Evolutionary conservation across 1,140 invertebrate species (phyloP), one percentile per base, ranked within the genome.

Genomic region (Tachypleus tridentatus): DNA sequence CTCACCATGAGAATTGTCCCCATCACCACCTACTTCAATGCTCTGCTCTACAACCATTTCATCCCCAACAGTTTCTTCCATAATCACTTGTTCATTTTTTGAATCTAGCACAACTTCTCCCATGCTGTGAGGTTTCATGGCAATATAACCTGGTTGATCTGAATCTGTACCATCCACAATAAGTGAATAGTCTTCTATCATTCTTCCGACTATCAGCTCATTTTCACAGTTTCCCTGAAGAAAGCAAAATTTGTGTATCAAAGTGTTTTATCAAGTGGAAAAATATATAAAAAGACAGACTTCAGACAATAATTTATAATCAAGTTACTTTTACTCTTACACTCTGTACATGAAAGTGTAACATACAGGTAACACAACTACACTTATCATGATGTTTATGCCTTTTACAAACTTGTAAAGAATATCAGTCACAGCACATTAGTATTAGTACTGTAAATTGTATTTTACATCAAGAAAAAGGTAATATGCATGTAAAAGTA

Each of bases 121-220:
- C 29, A 70, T 61, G 8, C 60, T 61, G 51, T 67, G 62, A 5
- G 64, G 65, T 60, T 70, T 68, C 62, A 70, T 64, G n/a, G 69
- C 63, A 54, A 66, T 66, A 53, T 63, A 70, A 6, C 64, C 57
- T 48, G 64, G 58, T 53, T 70, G 62, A 9, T 68, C 66, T 29
- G 63, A 29, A 53, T 63, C 61, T 50, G 11, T 56, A 51, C 63
- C 64, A 50, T 59, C 59, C 7, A 64, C 58, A 3, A 68, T 65
- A 4, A 68, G 57, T 11, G 67, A 60, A 11, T 68, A 64, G 54
- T 68, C 67, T 54, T 53, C 53, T 53, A 68, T 65, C 58, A 68
- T 68, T 7, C 53, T 54, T n/a, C 53, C 53, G 3, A 54, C 53
- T 54, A 54, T 54, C 7, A 54, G 53, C 7, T 54, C 53, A n/a